A percentile compares a stretch with the other conserved stretches of the same genome.
Evolutionary conservation across 2,113 vertebrate genomes (phyloP).

Genomic region (Polyodon spathula): DNA sequence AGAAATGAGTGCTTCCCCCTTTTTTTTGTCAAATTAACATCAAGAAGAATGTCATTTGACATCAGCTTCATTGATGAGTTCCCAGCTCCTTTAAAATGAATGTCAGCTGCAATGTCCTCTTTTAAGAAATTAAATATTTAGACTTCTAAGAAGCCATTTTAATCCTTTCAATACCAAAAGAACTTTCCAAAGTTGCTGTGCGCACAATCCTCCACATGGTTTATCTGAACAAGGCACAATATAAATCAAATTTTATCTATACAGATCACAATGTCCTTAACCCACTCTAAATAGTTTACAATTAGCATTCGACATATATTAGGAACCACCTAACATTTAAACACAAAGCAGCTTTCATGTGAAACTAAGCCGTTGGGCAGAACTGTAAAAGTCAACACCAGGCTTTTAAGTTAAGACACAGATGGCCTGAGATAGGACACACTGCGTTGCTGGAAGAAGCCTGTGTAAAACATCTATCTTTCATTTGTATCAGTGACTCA

Average conservation of each 20-base stretch:
- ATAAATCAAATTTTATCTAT: slow-evolving; percentile 30
- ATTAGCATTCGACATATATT: slow-evolving; percentile 31
- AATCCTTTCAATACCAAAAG: slow-evolving; percentile 25
- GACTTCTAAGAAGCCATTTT: slow-evolving; percentile 32
- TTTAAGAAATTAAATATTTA: slow-evolving; percentile 48
- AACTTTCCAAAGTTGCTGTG: slow-evolving; percentile 9
- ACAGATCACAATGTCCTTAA: slow-evolving; percentile 25
- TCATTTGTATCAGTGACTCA: no score
- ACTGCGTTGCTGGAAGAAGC: no score
- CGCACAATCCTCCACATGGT: slow-evolving; percentile 23
- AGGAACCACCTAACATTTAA: slow-evolving; percentile 37
- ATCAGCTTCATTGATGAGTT: slow-evolving; percentile 37
- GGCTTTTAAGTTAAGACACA: not conserved
- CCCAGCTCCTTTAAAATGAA: slow-evolving; percentile 35
- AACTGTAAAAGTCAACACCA: slow-evolving; percentile 14
- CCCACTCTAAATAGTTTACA: slow-evolving; percentile 38
- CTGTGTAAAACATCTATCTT: slow-evolving; percentile 26
- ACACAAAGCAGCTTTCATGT: slow-evolving; percentile 38
- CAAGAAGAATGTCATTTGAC: slow-evolving; percentile 27
- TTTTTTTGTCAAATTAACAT: slow-evolving; percentile 29
- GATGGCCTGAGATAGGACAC: no score
- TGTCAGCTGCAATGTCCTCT: slow-evolving; percentile 33
- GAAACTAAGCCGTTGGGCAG: slow-evolving; percentile 28
- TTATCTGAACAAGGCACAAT: slow-evolving; percentile 22
- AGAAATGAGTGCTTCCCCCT: slow-evolving; percentile 11